Percentiles rank a stretch among this genome's conserved stretches.
phyloP scores from a whole-genome alignment of 2,888 invertebrate species.

The Tillus elongatus region DNA sequence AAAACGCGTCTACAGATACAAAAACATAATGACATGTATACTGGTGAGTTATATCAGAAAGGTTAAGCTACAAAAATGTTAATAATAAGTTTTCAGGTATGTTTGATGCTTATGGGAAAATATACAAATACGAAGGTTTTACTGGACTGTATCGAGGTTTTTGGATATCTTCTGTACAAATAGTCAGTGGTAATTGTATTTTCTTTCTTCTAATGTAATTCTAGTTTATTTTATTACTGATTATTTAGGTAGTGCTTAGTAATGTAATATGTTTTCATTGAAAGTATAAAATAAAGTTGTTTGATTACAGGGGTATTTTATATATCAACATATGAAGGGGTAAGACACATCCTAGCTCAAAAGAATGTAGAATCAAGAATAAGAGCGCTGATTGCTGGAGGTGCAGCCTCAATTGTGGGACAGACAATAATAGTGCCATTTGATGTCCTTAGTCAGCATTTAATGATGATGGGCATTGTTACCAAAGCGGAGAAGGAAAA shows the following conservation, averaged over 20 bases:
- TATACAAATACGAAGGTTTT: slow-evolving; percentile 73
- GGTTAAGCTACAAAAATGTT: no score
- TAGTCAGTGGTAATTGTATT: slow-evolving; percentile 37
- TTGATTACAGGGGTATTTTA: slow-evolving; percentile 71
- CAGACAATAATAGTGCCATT: slow-evolving; percentile 95
- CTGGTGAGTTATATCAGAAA: no score
- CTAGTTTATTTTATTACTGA: slow-evolving; percentile 1
- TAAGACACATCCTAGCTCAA: slow-evolving; percentile 67
- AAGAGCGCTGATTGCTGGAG: slow-evolving; percentile 81
- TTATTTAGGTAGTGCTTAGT: neutral
- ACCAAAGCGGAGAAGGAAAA: slow-evolving; percentile 29
- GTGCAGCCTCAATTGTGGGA: slow-evolving; percentile 82
- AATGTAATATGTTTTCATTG: neutral
- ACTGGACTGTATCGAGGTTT: slow-evolving; percentile 88
- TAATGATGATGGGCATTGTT: slow-evolving; percentile 77
- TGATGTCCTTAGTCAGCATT: slow-evolving; percentile 92
- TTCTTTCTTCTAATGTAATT: slow-evolving; percentile 6
- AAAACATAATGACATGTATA: slow-evolving; percentile 71
- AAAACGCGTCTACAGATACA: slow-evolving; percentile 91
- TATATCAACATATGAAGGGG: slow-evolving; percentile 89
- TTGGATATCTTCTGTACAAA: slow-evolving; percentile 80
- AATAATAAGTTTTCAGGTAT: slow-evolving; percentile 60
- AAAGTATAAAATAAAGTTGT: neutral
- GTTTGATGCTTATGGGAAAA: slow-evolving; percentile 82
- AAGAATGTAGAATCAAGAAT: slow-evolving; percentile 55